These are phyloP conservation scores for Drosophila funebris DNA, from an alignment of 1,140 invertebrate species.

Conservation along the genomic window DNA sequence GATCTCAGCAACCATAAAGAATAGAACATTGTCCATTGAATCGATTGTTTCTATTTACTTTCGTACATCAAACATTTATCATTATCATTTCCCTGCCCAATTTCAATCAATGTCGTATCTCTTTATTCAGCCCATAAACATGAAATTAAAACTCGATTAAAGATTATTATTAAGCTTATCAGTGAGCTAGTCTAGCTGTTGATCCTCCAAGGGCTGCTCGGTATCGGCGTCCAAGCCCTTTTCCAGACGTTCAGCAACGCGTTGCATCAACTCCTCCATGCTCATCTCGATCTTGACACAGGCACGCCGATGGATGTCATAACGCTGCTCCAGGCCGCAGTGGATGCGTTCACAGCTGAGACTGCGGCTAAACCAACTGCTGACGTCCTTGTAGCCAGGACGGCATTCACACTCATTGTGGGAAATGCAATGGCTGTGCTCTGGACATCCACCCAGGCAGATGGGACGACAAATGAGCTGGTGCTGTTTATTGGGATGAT, in stretches of 20 bases:
- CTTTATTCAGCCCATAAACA: too few relatives aligned
- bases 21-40: too few relatives aligned
- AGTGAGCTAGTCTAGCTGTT: not conserved
- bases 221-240: conserved; percentile 47
- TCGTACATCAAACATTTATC: too few relatives aligned
- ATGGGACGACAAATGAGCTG: conserved; percentile 66
- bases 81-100: too few relatives aligned
- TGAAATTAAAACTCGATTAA: not conserved
- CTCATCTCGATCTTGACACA: conserved; percentile 79
- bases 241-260: conserved; percentile 61
- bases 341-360: conserved; percentile 69
- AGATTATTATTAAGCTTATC: not conserved
- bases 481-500: conserved; percentile 62
- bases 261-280: conserved; percentile 79
- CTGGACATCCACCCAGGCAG: conserved; percentile 70
- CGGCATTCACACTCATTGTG: conserved; percentile 73
- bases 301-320: conserved; percentile 45
- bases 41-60: too few relatives aligned
- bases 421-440: conserved; percentile 66
- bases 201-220: not conserved
- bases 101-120: too few relatives aligned
- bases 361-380: conserved; percentile 64
- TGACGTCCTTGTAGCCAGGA: conserved; percentile 66
- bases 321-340: conserved; percentile 69
- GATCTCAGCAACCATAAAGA: too few relatives aligned